Percentiles rank a stretch among this genome's conserved stretches.
Evolutionary conservation across 2,888 invertebrate species (phyloP).

Genomic region (Beris morrisii): DNA sequence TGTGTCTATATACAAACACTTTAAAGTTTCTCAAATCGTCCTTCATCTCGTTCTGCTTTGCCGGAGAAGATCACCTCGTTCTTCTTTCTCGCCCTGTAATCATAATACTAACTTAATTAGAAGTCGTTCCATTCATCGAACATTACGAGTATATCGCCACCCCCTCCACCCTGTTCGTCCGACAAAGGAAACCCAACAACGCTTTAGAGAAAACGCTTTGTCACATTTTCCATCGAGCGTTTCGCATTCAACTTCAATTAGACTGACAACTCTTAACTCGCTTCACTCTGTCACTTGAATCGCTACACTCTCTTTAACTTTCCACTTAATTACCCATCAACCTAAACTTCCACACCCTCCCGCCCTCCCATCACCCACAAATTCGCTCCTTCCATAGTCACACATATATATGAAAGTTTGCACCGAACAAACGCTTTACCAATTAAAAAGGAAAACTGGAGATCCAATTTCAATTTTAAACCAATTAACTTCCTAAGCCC

Average conservation of each 20-base stretch:
- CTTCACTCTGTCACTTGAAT: not conserved
- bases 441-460: constrained; percentile 36
- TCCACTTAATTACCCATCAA: constrained; percentile 15
- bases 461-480: constrained; percentile 43
- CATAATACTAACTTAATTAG: constrained; percentile 15
- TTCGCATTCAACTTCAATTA: constrained; percentile 22
- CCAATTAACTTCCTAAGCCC: constrained; percentile 42
- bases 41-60: not conserved
- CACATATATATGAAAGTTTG: not conserved
- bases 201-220: constrained; percentile 8
- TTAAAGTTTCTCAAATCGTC: constrained; percentile 4
- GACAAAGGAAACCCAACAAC: constrained; percentile 9
- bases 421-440: not conserved
- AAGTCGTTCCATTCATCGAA: constrained; percentile 1
- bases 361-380: not conserved
- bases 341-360: too few species aligned
- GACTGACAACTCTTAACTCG: not conserved
- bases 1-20: constrained; percentile 1
- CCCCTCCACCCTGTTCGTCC: not conserved
- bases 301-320: constrained; percentile 7
- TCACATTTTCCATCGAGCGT: constrained; percentile 5
- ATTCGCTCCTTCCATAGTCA: not conserved
- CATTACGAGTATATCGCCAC: not conserved
- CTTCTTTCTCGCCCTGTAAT: constrained; percentile 5
- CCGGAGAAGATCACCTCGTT: not conserved